Base-by-base conservation (phyloP, 2,113 vertebrate genomes). In the Glaucomys volans region DNA sequence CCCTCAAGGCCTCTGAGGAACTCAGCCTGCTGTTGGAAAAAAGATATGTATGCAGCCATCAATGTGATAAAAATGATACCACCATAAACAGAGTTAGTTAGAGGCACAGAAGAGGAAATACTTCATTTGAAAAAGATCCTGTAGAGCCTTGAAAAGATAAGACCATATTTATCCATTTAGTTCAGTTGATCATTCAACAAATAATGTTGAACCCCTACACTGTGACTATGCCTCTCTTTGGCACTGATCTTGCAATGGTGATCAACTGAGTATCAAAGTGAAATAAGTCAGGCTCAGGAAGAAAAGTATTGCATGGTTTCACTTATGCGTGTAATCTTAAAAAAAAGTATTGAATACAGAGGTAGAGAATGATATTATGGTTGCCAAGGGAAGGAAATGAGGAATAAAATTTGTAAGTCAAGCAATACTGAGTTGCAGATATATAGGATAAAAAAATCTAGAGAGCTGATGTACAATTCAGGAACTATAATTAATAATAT, bases 111-210 rank as follows among this genome's bases (percentile, higher is more conserved):
- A 17, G 16, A 50, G n/a, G 35, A 87, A 88, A 85, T 90, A 67
- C 14, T 95, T 87, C 4, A 1, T 54, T 88, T 85, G 57, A 47
- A 26, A 71, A 93, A 77, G 42, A n/a, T 13, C 17, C 69, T 18
- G 24, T 18, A 76, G 22, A 85, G 11, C 28, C 24, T 95, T 89
- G 24, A 87, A 37, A 83, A 82, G 28, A 40, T 62, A 3, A 87
- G 52, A 75, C 84, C 12, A 2, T 84, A 80, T 47, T 40, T 37
- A 66, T 12, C 5, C 3, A 0, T 32, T 83, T 22, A 59, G 28
- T 80, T 40, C 20, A 91, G 40, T 83, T 93, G 72, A 14, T 57
- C 42, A 37, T 90, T 96, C 90, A 94, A 35, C 64, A 92, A 57
- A 66, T 71, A 80, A 64, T 59, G 28, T 24, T 64, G 17, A 72